Evolutionary conservation across 2,888 invertebrate species (phyloP).

Genomic region (Tipula helvola): DNA sequence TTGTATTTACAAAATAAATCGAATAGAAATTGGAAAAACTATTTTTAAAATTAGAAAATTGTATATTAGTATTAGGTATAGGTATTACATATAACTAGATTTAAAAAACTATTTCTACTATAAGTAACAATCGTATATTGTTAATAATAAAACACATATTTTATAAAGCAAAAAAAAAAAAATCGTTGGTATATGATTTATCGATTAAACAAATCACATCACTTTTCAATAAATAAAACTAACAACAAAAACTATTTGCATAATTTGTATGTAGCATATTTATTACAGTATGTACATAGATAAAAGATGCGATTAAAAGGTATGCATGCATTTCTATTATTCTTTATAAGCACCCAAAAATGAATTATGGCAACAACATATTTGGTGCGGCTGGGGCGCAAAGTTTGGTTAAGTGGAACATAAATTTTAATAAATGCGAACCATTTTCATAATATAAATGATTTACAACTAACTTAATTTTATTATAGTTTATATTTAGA

Average conservation of each 20-base stretch:
- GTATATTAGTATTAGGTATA: background rate
- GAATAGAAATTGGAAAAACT: background rate
- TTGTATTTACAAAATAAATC: background rate
- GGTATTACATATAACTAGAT: background rate
- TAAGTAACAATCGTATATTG: background rate
- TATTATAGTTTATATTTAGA: background rate
- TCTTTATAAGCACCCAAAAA: background rate
- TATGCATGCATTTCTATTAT: background rate
- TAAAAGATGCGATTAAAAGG: background rate
- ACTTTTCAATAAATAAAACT: background rate
- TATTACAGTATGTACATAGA: background rate
- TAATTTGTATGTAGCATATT: background rate
- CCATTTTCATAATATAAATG: background rate
- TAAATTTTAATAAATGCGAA: background rate
- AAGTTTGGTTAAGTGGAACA: background rate
- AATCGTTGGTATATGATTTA: background rate
- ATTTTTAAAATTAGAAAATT: background rate
- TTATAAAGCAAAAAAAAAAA: background rate
- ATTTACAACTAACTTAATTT: background rate
- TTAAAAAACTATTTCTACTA: background rate
- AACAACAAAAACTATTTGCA: background rate
- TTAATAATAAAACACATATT: background rate
- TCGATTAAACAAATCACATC: background rate
- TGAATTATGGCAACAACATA: background rate
- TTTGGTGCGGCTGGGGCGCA: background rate